Conservation (phyloP, 2,888 invertebrate genomes). For the Schizaphis graminum region DNA sequence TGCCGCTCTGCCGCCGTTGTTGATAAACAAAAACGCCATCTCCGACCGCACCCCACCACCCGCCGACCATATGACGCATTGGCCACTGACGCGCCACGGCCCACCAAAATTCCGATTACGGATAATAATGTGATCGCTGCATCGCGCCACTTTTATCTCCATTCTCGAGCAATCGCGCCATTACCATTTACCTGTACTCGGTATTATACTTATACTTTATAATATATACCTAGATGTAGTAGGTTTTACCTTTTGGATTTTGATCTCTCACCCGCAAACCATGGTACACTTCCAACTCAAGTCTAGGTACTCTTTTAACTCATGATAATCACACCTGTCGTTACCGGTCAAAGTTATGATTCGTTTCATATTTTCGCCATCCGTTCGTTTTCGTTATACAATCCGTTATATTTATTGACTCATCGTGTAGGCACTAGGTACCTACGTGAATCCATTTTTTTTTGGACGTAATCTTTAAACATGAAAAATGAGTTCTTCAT, state of each 20-base stretch:
- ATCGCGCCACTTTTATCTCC: slow-evolving; percentile 38
- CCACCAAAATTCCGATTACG: not conserved
- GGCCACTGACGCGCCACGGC: not conserved
- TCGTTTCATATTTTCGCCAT: not conserved
- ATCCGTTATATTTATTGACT: not conserved
- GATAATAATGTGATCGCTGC: not conserved
- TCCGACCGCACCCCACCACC: not conserved
- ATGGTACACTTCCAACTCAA: not conserved
- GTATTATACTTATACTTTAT: no score
- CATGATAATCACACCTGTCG: not conserved
- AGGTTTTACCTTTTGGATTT: not conserved
- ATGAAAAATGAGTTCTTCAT: not conserved
- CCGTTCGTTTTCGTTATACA: not conserved
- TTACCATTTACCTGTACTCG: not conserved
- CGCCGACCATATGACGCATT: not conserved
- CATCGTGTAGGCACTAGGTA: not conserved
- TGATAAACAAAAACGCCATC: slow-evolving; percentile 53
- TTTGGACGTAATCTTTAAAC: not conserved
- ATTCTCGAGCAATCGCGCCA: not conserved
- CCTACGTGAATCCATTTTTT: not conserved
- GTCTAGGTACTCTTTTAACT: not conserved
- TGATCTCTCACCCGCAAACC: not conserved
- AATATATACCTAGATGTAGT: not conserved
- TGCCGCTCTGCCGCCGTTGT: not conserved
- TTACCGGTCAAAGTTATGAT: not conserved